These are phyloP conservation scores for Synaphobranchus kaupii DNA, from an alignment of 2,797 vertebrate species.

Conservation along the genomic window DNA sequence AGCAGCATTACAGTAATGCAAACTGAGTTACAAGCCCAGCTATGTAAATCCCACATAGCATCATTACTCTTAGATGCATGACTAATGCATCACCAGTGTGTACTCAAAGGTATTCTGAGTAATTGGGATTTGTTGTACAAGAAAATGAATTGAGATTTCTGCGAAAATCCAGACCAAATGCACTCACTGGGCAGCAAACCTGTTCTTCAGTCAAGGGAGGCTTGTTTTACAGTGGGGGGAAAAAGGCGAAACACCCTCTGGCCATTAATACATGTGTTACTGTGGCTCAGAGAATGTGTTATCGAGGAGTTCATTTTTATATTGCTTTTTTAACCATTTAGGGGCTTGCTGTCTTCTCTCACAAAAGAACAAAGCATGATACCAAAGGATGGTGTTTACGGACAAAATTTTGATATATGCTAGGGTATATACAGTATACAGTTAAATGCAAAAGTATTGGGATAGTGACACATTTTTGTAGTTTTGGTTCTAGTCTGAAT, in stretches of 20 bases:
- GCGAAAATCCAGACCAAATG: neutral
- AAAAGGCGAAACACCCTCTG: constrained; percentile 9
- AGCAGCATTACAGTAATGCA: neutral
- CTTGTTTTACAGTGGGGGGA: neutral
- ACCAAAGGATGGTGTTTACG: neutral
- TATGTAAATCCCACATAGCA: neutral
- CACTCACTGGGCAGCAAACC: neutral
- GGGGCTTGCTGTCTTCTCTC: neutral
- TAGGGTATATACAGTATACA: no score
- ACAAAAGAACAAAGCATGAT: no score
- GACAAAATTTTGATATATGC: neutral
- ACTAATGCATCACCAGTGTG: neutral
- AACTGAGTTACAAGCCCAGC: neutral
- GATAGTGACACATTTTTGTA: no score
- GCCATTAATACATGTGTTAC: constrained; percentile 22
- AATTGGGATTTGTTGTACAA: neutral
- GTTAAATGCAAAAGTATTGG: no score
- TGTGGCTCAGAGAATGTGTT: constrained; percentile 20
- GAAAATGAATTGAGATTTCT: neutral
- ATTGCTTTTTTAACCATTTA: constrained; percentile 20
- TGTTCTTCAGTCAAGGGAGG: neutral
- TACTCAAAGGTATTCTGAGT: neutral
- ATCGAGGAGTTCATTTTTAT: constrained; percentile 28
- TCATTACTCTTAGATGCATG: neutral
- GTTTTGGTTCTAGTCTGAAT: neutral